phyloP scores from a whole-genome alignment of 1,140 invertebrate genomes.

The Pachyrhynchus sulphureomaculatus region DNA sequence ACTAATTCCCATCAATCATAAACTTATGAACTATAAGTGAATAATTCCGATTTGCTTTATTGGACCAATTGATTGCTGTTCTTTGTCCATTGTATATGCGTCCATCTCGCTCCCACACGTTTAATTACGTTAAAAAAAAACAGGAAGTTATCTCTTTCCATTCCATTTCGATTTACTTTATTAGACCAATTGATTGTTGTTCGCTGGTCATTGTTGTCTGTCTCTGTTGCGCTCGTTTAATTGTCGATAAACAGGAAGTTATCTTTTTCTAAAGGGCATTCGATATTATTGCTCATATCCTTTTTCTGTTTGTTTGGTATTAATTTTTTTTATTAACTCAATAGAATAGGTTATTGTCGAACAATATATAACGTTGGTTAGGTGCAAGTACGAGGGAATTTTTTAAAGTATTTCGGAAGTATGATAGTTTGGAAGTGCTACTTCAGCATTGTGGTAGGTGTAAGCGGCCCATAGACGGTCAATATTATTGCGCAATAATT shows the following conservation, averaged over 20 bases:
- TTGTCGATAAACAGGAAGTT: slow-evolving; percentile 38
- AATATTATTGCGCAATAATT: too few species aligned
- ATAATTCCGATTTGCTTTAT: slow-evolving; percentile 46
- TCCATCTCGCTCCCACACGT: slow-evolving; percentile 30
- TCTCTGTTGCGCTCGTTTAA: slow-evolving; percentile 36
- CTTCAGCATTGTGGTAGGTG: too few species aligned
- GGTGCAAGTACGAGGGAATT: background rate
- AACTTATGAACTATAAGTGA: slow-evolving; percentile 50
- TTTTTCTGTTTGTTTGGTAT: slow-evolving; percentile 35
- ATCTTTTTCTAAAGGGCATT: slow-evolving; percentile 40
- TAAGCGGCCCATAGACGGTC: too few species aligned
- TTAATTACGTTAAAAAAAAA: slow-evolving; percentile 32
- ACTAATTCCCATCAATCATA: slow-evolving; percentile 50
- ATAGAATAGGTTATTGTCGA: slow-evolving; percentile 26
- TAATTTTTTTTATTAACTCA: slow-evolving; percentile 30
- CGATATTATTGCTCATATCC: slow-evolving; percentile 48
- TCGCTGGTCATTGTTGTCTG: slow-evolving; percentile 35
- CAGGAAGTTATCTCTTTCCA: slow-evolving; percentile 40
- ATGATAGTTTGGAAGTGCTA: too few species aligned
- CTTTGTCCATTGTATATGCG: slow-evolving; percentile 37
- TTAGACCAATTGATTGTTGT: slow-evolving; percentile 46
- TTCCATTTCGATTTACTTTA: too few species aligned
- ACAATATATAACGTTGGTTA: background rate
- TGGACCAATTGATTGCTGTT: slow-evolving; percentile 46
- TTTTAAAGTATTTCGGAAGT: background rate